Percentiles rank a stretch among this genome's conserved stretches.
Conservation (phyloP, 2,113 vertebrate genomes). For the Xiphophorus hellerii region DNA sequence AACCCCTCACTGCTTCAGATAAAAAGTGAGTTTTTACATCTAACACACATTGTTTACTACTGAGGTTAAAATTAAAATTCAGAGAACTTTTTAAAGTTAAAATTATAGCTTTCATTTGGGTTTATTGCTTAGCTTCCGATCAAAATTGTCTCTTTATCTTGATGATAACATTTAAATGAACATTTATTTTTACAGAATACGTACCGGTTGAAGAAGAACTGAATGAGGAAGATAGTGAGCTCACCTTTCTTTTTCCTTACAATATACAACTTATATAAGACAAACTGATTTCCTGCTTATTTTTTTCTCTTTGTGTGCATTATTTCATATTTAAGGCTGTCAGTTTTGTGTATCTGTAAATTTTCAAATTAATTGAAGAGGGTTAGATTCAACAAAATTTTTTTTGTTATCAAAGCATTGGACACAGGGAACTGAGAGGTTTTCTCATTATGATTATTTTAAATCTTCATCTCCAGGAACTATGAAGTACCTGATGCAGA, state of each 20-base stretch:
- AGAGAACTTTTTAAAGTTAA: background rate
- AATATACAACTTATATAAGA: background rate
- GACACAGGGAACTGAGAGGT: background rate
- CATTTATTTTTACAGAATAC: conserved; percentile 44
- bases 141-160: background rate
- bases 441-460: background rate
- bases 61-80: background rate
- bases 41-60: background rate
- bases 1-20: conserved; percentile 42
- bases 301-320: background rate
- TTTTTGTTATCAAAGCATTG: background rate
- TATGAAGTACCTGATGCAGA: conserved; percentile 31
- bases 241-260: background rate
- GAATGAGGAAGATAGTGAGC: conserved; percentile 31
- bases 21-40: conserved; percentile 52
- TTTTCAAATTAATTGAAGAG: conserved; percentile 41
- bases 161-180: background rate
- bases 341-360: background rate
- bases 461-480: conserved; percentile 37
- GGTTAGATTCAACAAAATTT: conserved; percentile 32
- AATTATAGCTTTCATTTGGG: background rate
- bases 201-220: conserved; percentile 11
- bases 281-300: background rate
- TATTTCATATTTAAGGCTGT: background rate
- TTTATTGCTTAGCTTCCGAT: background rate